Base-by-base conservation (phyloP, 1,140 invertebrate species). In the Amphibalanus amphitrite region DNA sequence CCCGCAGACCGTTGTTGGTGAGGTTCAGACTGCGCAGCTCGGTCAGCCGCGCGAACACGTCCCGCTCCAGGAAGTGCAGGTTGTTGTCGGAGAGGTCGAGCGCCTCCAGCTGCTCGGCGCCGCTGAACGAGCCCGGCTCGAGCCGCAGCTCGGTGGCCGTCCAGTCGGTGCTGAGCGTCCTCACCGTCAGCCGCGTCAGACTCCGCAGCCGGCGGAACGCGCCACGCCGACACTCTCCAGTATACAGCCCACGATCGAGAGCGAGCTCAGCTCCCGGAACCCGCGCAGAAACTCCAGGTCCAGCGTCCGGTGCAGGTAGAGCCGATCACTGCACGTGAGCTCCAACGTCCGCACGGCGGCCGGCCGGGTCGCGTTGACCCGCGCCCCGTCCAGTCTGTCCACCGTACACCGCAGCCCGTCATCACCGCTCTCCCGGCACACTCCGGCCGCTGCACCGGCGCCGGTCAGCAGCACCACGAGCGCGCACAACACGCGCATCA, bases 131-230 rank as follows among this genome's bases (percentile, higher is more conserved):
- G 76, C 90, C 86, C 67, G 82, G 81, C 76, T 90, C 76, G 0
- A 91, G 77, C 0, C 82, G 85, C 73, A 89, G 85, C 3, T 25
- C 83, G 77, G 77, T 91, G 90, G 73, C 85, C 76, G 0, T 85
- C 84, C 59, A 92, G 78, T 76, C 85, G 59, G 87, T 89, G 79
- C 95, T 95, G 79, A 92, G 89, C 20, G 92, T 93, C 74, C 90
- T 85, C 69, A 95, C 84, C 3, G 91, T 84, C 6, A 92, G 79
- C 0, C 80, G 79, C 28, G 78, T 83, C 75, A 92, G 78, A 0
- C 85, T 82, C 17, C 76, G 75, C 15, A 91, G 75, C 0, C 89
- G 87, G 71, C 85, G 80, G 76, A 85, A 89, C 0, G 90, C 89
- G 25, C 89, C 90, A 90, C 71, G 1, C 72, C 71, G n/a, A 74